phyloP scores from a whole-genome alignment of 2,113 vertebrate genomes.

The Lepisosteus oculatus region DNA sequence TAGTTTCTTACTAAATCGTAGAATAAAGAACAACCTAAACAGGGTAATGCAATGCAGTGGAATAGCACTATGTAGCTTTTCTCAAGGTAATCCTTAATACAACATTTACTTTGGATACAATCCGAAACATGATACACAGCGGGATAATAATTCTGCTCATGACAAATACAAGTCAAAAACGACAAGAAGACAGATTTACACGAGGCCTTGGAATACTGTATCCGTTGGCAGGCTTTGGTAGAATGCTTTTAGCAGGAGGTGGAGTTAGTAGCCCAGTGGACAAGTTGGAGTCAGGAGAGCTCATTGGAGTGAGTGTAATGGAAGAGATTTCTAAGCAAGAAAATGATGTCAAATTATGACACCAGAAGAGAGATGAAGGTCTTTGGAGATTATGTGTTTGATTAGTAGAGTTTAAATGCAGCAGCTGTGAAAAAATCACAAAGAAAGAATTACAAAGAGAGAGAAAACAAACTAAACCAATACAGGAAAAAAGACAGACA shows the following conservation, averaged over 20 bases:
- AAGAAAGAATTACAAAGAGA: conserved; percentile 54
- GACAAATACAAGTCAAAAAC: conserved; percentile 4
- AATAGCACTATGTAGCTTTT: no score
- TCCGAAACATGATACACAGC: not conserved
- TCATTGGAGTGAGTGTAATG: conserved; percentile 83
- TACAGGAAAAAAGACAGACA: no score
- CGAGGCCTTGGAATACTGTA: conserved; percentile 77
- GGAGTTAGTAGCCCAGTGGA: conserved; percentile 78
- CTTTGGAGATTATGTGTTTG: conserved; percentile 77
- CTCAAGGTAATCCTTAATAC: not conserved
- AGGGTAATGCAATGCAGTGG: no score
- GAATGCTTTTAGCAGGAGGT: conserved; percentile 74
- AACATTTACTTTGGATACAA: not conserved
- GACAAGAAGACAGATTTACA: conserved; percentile 64
- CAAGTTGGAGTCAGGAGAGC: conserved; percentile 80
- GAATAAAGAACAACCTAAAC: no score
- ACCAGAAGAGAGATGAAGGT: conserved; percentile 83
- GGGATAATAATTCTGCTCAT: not conserved
- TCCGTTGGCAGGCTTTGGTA: conserved; percentile 70
- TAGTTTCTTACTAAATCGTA: no score
- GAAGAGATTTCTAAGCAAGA: conserved; percentile 88
- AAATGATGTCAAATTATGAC: conserved; percentile 73
- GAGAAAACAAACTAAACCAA: not conserved
- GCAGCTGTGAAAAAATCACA: conserved; percentile 75
- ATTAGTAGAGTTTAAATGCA: conserved; percentile 74